These are phyloP conservation scores for Sarcophaga variegata DNA, from an alignment of 2,888 invertebrate genomes.

Conservation along the genomic window DNA sequence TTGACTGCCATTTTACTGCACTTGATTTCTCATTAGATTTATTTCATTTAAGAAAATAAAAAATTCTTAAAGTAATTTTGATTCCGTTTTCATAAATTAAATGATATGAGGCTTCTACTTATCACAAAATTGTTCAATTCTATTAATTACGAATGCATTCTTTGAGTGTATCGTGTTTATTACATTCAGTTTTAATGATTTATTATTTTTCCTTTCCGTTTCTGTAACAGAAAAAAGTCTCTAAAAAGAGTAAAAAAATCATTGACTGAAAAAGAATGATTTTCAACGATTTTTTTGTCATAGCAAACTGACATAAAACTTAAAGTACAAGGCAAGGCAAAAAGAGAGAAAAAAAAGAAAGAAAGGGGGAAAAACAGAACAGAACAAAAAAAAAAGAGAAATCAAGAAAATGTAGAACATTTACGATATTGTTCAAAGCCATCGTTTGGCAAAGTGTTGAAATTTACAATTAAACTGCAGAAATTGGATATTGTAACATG, in stretches of 20 bases:
- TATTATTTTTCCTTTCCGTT: conserved; percentile 16
- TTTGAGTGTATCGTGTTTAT: not conserved
- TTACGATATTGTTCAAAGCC: conserved; percentile 27
- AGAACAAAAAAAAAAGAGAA: not conserved
- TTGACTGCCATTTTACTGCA: too few relatives aligned
- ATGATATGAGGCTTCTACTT: too few relatives aligned
- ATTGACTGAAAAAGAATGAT: not conserved
- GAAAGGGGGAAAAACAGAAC: not conserved
- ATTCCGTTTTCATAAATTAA: too few relatives aligned
- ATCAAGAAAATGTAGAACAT: conserved; percentile 19
- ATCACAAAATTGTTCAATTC: too few relatives aligned
- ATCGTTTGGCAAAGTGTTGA: conserved; percentile 51
- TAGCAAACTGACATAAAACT: conserved; percentile 5
- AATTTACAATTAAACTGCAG: conserved; percentile 61
- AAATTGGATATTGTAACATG: conserved; percentile 34
- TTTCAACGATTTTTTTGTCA: conserved; percentile 18
- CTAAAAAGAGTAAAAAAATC: not conserved
- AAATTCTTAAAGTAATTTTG: too few relatives aligned
- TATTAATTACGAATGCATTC: too few relatives aligned
- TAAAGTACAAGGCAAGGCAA: not conserved
- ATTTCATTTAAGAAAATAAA: too few relatives aligned
- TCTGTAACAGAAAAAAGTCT: not conserved
- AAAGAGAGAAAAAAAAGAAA: not conserved
- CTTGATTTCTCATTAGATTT: too few relatives aligned
- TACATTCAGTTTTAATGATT: conserved; percentile 36